phyloP scores from a whole-genome alignment of 2,888 invertebrate species.

The Odontocerum albicorne region DNA sequence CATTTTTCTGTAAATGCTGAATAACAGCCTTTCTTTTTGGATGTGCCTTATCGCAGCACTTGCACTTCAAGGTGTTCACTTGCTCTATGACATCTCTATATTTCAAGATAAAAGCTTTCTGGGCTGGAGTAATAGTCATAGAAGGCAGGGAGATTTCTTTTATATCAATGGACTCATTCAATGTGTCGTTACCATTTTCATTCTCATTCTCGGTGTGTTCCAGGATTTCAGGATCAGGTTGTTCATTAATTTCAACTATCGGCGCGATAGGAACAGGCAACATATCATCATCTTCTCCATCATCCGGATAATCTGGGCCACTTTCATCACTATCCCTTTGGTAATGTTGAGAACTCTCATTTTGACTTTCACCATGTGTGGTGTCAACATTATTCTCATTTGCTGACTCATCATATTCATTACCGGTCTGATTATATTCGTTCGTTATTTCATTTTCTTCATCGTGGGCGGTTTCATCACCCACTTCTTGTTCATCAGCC shows the following conservation, averaged over 20 bases:
- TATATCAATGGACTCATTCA: conserved; percentile 5
- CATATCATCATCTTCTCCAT: conserved; percentile 49
- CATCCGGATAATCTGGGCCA: conserved; percentile 35
- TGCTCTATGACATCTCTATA: conserved; percentile 54
- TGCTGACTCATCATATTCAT: conserved; percentile 6
- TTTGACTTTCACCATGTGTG: conserved; percentile 30
- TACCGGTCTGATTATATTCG: too few relatives aligned
- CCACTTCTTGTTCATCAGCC: conserved; percentile 10
- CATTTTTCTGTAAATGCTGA: conserved; percentile 58
- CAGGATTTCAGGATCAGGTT: background rate
- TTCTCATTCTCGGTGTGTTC: conserved; percentile 38
- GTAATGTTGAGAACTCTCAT: too few relatives aligned
- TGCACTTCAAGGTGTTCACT: conserved; percentile 54
- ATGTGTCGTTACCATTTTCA: conserved; percentile 23
- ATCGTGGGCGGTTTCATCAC: conserved; percentile 14
- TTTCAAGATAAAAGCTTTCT: conserved; percentile 52
- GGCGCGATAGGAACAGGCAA: conserved; percentile 47
- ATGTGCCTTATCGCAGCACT: conserved; percentile 54
- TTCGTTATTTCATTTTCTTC: conserved; percentile 10
- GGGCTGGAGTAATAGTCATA: conserved; percentile 45
- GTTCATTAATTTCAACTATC: conserved; percentile 52
- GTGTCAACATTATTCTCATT: conserved; percentile 7
- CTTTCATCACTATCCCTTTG: conserved; percentile 14
- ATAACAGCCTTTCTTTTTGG: conserved; percentile 57
- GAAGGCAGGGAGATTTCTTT: conserved; percentile 9